Base-by-base conservation (phyloP, 2,888 invertebrate genomes). In the Isotomurus palustris region DNA sequence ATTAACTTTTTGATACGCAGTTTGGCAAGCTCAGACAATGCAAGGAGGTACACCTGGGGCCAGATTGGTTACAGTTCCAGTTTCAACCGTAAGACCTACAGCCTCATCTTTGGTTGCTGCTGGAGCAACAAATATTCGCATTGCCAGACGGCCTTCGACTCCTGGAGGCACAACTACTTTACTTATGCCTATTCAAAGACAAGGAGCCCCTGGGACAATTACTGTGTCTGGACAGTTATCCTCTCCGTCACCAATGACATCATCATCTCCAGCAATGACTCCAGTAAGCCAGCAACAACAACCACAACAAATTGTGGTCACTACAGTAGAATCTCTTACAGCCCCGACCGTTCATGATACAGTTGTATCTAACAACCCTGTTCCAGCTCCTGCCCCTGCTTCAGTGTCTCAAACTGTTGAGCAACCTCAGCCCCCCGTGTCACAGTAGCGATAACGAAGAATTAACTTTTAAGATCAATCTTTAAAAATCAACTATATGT, bases 21-120 rank as follows among this genome's bases (percentile, higher is more conserved):
- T 65, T 36, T 65, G 64, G 64, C 64, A 65, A 41, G 53, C 60
- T 22, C 60, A 64, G 29, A 44, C 51, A 14, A 50, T 58, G 19
- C 50, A 45, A 12, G 53, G 35, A 21, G 57, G 56, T 22, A 40
- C 54, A 2, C 28, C 62, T 17, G 60, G 62, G 51, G 36, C 62
- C n/a, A 57, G 60, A 32, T 45, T 66, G 14, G 53, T 64, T 29
- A 60, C 61, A 10, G 58, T 62, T 12, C 60, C 59, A 10, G 57
- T 60, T 14, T 40, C 41, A 8, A 27, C 45, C 2, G 56, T 58
- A 12, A 51, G 64, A 32, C 57, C 59, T 2, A 59, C 64, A n/a
- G 59, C 64, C 3, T 61, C 64, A 17, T 59, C 62, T 2, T 21
- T 61, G 19, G 61, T 62, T 1, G 64, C 60, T 22, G 59, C 58